Evolutionary conservation across 2,797 vertebrate species (phyloP).

Genomic region (Neomorphus geoffroyi): DNA sequence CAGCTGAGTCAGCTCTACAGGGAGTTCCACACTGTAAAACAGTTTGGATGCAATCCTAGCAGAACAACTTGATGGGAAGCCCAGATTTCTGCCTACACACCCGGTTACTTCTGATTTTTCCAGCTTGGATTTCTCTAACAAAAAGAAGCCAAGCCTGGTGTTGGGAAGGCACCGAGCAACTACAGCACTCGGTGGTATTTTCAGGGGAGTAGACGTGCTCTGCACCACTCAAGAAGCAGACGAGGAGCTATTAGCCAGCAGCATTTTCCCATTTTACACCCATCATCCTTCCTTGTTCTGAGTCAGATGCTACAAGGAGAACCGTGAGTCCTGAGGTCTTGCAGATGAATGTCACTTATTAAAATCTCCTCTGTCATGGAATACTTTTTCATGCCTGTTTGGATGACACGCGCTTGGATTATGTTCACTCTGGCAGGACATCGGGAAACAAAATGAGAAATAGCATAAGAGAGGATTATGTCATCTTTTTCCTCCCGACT

Average conservation of each 20-base stretch:
- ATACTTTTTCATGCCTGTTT: neutral
- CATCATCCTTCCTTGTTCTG: neutral
- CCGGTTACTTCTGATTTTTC: neutral
- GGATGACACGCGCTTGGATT: neutral
- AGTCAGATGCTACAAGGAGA: neutral
- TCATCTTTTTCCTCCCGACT: slow-evolving; percentile 33
- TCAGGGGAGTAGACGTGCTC: neutral
- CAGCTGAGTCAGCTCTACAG: slow-evolving; percentile 36
- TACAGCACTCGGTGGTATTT: neutral
- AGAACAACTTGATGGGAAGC: slow-evolving; percentile 31
- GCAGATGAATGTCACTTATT: neutral
- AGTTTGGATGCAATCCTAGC: slow-evolving; percentile 35
- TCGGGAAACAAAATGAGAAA: slow-evolving; percentile 25
- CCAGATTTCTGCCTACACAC: neutral
- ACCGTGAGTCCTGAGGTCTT: neutral
- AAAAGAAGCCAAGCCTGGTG: neutral
- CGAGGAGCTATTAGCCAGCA: neutral
- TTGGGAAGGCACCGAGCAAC: neutral
- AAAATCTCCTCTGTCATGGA: neutral
- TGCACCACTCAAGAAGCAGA: neutral
- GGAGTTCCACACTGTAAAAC: slow-evolving; percentile 7
- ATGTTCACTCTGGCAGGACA: slow-evolving; percentile 30
- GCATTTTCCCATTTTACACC: accelerated
- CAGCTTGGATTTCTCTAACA: neutral
- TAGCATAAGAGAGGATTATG: slow-evolving; percentile 12